These are phyloP conservation scores for Malurus cyaneus DNA, from an alignment of 2,113 vertebrate genomes.

Conservation along the genomic window DNA sequence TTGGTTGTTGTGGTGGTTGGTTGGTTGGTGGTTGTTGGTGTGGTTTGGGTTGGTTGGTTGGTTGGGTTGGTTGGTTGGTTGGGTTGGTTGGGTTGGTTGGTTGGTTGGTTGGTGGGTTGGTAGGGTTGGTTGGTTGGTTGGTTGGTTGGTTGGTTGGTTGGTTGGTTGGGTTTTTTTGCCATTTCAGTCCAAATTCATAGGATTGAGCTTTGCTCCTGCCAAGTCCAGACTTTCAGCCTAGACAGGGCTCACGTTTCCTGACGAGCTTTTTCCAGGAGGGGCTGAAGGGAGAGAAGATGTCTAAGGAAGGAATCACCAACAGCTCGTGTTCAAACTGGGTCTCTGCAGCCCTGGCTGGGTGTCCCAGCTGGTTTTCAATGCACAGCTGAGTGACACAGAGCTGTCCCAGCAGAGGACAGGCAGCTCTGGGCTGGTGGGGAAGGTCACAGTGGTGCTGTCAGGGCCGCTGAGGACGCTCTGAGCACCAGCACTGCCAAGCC, in stretches of 20 bases:
- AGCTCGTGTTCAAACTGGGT: background rate
- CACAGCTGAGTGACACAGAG: background rate
- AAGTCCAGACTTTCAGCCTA: background rate
- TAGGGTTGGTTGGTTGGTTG: too few relatives aligned
- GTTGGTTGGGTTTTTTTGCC: background rate
- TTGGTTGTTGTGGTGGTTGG: too few relatives aligned
- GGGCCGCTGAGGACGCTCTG: background rate
- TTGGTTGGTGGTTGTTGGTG: too few relatives aligned
- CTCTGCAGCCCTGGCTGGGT: background rate
- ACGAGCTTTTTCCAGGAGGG: background rate
- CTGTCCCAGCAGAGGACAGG: background rate
- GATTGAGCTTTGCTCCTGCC: background rate
- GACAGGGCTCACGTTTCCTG: background rate
- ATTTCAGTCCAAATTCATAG: background rate
- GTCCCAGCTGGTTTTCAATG: background rate
- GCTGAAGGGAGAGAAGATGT: background rate
- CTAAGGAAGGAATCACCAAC: background rate
- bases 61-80: too few relatives aligned
- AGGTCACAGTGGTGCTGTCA: background rate
- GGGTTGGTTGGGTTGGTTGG: too few relatives aligned
- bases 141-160: too few relatives aligned
- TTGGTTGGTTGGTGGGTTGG: too few relatives aligned
- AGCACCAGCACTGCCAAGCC: background rate
- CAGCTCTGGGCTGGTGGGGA: background rate
- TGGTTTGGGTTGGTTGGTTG: too few relatives aligned